Percentiles rank a stretch among this genome's conserved stretches.
Conservation (phyloP, 2,113 vertebrate species). For the Hepsetus odoe region DNA sequence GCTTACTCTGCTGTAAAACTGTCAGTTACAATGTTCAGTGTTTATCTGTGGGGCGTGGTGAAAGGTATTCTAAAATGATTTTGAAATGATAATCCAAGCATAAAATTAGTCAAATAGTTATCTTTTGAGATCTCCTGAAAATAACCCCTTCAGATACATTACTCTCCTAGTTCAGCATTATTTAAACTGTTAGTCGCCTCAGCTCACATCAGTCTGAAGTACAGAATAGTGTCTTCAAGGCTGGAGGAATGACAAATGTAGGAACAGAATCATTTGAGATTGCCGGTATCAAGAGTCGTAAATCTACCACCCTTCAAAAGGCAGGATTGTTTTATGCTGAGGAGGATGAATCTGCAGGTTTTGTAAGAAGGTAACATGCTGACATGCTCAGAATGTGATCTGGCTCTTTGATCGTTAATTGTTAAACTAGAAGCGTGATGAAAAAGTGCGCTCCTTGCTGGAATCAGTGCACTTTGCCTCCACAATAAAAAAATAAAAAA, state of each 20-base stretch:
- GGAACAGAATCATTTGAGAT: not conserved
- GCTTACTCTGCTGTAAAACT: not conserved
- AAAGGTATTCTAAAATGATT: not conserved
- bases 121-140: too few species aligned
- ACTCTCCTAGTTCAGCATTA: too few species aligned
- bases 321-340: not conserved
- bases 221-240: not conserved
- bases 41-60: conserved; percentile 5
- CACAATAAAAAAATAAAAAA: conserved; percentile 27
- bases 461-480: conserved; percentile 39
- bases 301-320: not conserved
- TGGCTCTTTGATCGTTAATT: conserved; percentile 46
- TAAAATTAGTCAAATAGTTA: too few species aligned
- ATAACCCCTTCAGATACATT: too few species aligned
- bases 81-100: not conserved
- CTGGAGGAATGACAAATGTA: not conserved
- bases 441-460: conserved; percentile 22
- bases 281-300: conserved; percentile 3
- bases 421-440: conserved; percentile 47
- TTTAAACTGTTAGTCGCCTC: too few species aligned
- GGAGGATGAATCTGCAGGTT: not conserved
- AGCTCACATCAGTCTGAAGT: too few species aligned
- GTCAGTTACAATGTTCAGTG: not conserved
- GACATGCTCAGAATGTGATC: conserved; percentile 23
- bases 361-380: conserved; percentile 21